Base-by-base conservation (phyloP, 2,113 vertebrate species). In the Ictidomys tridecemlineatus region DNA sequence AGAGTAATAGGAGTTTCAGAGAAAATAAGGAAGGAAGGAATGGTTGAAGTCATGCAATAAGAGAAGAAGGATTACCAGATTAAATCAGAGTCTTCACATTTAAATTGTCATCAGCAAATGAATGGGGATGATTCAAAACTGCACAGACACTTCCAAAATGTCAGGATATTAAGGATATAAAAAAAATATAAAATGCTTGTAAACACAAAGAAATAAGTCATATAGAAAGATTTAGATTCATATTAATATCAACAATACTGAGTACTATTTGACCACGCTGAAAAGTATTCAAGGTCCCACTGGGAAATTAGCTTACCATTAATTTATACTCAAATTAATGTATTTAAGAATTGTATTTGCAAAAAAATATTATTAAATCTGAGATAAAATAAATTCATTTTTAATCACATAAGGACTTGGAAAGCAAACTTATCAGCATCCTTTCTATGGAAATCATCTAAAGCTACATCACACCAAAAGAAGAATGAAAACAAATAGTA, bases 81-180 rank as follows among this genome's bases (percentile, higher is more conserved):
- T 91, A 63, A 70, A 87, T 69, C 8, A 1, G 85, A 78, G 26
- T 56, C 20, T 88, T 70, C 77, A 70, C 61, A 56, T 39, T 90
- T 67, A 72, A 93, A 53, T 73, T 34, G 8, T 26, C 17, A 34
- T 28, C 69, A 67, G 32, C 17, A 83, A 86, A 76, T 67, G 17
- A 89, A 82, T 61, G 76, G 84, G 65, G 89, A 94, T 86, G 32
- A 89, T 89, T 92, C 45, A 39, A 28, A 83, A 82, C 69, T 89
- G 14, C 89, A 34, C 11, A 51, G 53, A 67, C 84, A 67, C 28
- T 61, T 92, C 28, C 73, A 37, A 97, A 30, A 48, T 78, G 30
- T 79, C 70, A 93, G 39, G 82, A 69, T 84, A 73, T 53, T 45
- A 73, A 95, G 63, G 51, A 37, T 42, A 78, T 70, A 96, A 82